Evolutionary conservation across 2,113 vertebrate genomes (phyloP), one percentile per base, ranked within the genome.

Genomic region (Heliornis fulica): DNA sequence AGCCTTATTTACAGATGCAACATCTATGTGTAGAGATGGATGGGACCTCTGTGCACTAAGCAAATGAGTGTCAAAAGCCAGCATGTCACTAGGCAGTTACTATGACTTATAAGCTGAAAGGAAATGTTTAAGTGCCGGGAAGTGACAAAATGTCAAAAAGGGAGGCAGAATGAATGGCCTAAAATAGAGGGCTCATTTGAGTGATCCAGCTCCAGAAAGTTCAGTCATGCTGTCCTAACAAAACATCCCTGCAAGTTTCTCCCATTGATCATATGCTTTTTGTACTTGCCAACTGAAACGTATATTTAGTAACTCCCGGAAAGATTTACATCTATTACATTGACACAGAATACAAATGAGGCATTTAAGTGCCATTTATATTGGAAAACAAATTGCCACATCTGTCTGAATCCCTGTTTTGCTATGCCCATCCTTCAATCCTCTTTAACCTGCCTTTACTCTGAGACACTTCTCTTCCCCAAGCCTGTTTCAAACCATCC

Each of bases 261-360:
- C 59, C 83, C 83, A 83, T 75, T 54, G 90, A 96, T 82, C 95
- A 69, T 38, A n/a, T 21, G 61, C 60, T 82, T 96, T 90, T 65
- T 71, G 87, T 70, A 70, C 60, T 91, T 93, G 85, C 91, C 72
- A 83, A 89, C 43, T 95, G 41, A 95, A 95, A 94, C 50, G 57
- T 54, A 60, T 53, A 94, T 86, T 94, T 95, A 80, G 85, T 57
- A 90, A 97, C 90, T 89, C 57, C 56, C 64, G 76, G 68, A 90
- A 96, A 96, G 79, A 94, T 83, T 95, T 97, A 93, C 83, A 83
- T 93, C 79, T 83, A 86, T 92, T 85, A 87, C 72, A 85, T 64
- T 80, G 74, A 92, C 82, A 74, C 31, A 82, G 95, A 97, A 96
- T 93, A 96, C 70, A 95, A 93, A 96, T 74, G 77, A 83, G 64